These are phyloP conservation scores for Laticauda colubrina DNA, from an alignment of 2,113 vertebrate species.

Conservation along the genomic window DNA sequence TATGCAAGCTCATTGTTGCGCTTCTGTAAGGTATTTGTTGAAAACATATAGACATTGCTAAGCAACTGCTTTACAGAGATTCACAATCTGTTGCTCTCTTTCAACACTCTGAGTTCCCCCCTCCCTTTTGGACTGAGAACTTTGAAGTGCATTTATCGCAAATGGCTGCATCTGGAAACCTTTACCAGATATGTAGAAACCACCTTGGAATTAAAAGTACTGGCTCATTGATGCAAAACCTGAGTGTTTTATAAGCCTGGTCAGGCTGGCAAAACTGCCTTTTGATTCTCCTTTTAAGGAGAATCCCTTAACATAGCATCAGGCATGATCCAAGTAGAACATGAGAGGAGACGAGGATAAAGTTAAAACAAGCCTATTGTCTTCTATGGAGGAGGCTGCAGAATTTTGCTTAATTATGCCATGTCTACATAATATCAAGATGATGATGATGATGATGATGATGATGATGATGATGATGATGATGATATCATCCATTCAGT, in stretches of 20 bases:
- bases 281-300: neutral
- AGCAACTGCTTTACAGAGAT: slow-evolving; percentile 36
- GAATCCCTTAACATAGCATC: slow-evolving; percentile 24
- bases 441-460: neutral
- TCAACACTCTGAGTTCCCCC: slow-evolving; percentile 21
- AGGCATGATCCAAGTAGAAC: slow-evolving; percentile 23
- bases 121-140: neutral
- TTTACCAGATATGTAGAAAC: neutral
- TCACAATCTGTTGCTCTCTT: slow-evolving; percentile 32
- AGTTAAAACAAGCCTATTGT: neutral
- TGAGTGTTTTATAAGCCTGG: slow-evolving; percentile 3
- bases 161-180: slow-evolving; percentile 33
- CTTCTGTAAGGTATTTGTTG: slow-evolving; percentile 37
- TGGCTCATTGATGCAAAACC: neutral
- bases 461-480: neutral
- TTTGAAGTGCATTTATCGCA: slow-evolving; percentile 25
- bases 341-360: neutral
- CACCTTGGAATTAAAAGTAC: slow-evolving; percentile 9
- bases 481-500: neutral
- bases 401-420: neutral
- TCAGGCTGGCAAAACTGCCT: slow-evolving; percentile 33
- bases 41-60: slow-evolving; percentile 36
- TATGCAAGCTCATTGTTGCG: neutral
- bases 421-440: neutral
- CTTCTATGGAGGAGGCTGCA: neutral